A percentile compares a stretch with the other conserved stretches of the same genome.
Conservation (phyloP, 2,888 invertebrate genomes). For the Alsophila aescularia region DNA sequence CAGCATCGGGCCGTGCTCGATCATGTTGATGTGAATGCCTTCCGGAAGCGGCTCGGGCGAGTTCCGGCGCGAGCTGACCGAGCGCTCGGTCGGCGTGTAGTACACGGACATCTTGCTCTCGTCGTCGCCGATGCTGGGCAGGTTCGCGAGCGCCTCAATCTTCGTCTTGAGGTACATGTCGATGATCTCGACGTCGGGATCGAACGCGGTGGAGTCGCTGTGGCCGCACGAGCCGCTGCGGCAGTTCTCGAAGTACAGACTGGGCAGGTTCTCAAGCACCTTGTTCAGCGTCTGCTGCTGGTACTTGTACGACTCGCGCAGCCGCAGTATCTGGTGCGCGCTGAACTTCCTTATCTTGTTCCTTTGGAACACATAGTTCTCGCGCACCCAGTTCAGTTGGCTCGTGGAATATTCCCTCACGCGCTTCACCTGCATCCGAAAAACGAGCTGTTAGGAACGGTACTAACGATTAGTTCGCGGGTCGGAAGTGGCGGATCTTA, state of each 20-base stretch:
- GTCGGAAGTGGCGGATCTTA: neutral
- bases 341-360: constrained; percentile 98
- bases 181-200: constrained; percentile 86
- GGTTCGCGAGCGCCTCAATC: constrained; percentile 84
- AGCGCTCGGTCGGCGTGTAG: constrained; percentile 92
- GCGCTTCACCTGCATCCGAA: constrained; percentile 88
- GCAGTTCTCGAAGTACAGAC: constrained; percentile 96
- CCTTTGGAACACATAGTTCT: constrained; percentile 97
- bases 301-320: constrained; percentile 97
- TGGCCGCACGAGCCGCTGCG: constrained; percentile 92
- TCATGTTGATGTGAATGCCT: constrained; percentile 88
- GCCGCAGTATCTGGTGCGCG: constrained; percentile 93
- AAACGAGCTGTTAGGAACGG: constrained; percentile 16
- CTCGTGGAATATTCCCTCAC: constrained; percentile 96
- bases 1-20: constrained; percentile 79
- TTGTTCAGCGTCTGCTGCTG: constrained; percentile 98
- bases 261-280: constrained; percentile 95
- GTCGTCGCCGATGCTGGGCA: constrained; percentile 84
- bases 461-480: constrained; percentile 55
- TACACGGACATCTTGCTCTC: constrained; percentile 90
- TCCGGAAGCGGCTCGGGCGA: constrained; percentile 78
- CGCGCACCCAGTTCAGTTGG: constrained; percentile 96
- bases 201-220: constrained; percentile 90
- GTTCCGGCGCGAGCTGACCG: constrained; percentile 76
- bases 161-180: constrained; percentile 89